Base-by-base conservation (phyloP, 2,113 vertebrate species). In the Prinia subflava region DNA sequence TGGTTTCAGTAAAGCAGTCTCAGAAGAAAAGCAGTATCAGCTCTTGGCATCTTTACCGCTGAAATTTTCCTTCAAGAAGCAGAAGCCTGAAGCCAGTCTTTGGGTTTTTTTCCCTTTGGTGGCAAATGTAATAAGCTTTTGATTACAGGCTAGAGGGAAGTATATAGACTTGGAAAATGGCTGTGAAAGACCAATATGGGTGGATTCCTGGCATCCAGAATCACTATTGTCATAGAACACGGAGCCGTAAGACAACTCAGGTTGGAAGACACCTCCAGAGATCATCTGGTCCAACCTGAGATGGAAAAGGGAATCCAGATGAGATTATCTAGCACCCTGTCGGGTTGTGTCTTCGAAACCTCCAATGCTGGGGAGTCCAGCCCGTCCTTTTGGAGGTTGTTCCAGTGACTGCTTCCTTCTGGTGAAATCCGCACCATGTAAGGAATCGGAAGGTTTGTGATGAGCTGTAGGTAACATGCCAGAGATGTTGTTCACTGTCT, bases 1-100 rank as follows among this genome's bases (percentile, higher is more conserved):
- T 81, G 94, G 56, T 71, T 95, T 90, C 85, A 71, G 76, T 10
- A 75, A 94, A 82, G 76, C 83, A 89, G 73, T 24, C 79, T 90
- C 52, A 68, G 64, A 88, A 94, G 92, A 67, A 92, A 86, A 89
- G 69, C 56, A 35, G 23, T 39, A 57, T 79, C 46, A 62, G 30
- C 59, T 73, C 37, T 25, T 46, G 30, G 50, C 59, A 27, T 87
- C n/a, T 76, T 91, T 69, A 30, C 30, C 33, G 37, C 67, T 55
- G 62, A 86, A 21, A 17, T 87, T 88, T 92, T 89, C 73, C 80
- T 69, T 74, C 64, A n/a, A 57, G 53, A 55, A 78, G n/a, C 5
- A 47, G n/a, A 69, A 93, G 60, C 28, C 59, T 50, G 20, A 84
- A 52, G n/a, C 46, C 30, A 33, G 0, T 14, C n/a, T 24, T 90